Percentiles rank a stretch among this genome's conserved stretches.
Conservation (phyloP, 1,140 invertebrate genomes). For the Scaptomyza pallida region DNA sequence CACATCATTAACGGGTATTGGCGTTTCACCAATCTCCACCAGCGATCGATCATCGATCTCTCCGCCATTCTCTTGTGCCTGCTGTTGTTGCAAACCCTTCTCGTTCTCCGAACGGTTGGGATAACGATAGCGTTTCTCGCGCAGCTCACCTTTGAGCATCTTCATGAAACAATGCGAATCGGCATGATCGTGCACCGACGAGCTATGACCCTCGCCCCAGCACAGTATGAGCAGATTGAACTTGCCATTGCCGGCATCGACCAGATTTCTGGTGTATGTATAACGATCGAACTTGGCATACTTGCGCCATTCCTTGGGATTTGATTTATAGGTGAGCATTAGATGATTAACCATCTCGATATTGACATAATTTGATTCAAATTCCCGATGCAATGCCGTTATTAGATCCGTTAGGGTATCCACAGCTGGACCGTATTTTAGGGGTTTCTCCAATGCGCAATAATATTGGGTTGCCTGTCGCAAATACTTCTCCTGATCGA, state of each 20-base stretch:
- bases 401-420: slow-evolving; percentile 90
- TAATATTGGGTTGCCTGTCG: slow-evolving; percentile 78
- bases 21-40: slow-evolving; percentile 87
- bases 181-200: slow-evolving; percentile 98
- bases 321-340: slow-evolving; percentile 94
- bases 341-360: slow-evolving; percentile 94
- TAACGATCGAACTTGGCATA: slow-evolving; percentile 97
- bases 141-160: slow-evolving; percentile 89
- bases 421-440: slow-evolving; percentile 77
- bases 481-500: slow-evolving; percentile 79
- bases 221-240: slow-evolving; percentile 99
- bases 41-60: slow-evolving; percentile 80
- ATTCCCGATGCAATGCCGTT: slow-evolving; percentile 89
- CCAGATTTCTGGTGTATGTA: slow-evolving; percentile 96
- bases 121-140: slow-evolving; percentile 86
- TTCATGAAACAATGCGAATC: slow-evolving; percentile 99
- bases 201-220: slow-evolving; percentile 98
- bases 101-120: slow-evolving; percentile 49
- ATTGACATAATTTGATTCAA: slow-evolving; percentile 91
- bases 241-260: slow-evolving; percentile 97
- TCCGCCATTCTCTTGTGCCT: slow-evolving; percentile 12
- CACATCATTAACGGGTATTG: slow-evolving; percentile 90
- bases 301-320: slow-evolving; percentile 95
- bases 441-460: slow-evolving; percentile 77
- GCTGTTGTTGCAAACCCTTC: slow-evolving; percentile 2